Evolutionary conservation across 35 echinoderm and acorn worm genomes (phyloP).

Genomic region (Ophiothrix spiculata): DNA sequence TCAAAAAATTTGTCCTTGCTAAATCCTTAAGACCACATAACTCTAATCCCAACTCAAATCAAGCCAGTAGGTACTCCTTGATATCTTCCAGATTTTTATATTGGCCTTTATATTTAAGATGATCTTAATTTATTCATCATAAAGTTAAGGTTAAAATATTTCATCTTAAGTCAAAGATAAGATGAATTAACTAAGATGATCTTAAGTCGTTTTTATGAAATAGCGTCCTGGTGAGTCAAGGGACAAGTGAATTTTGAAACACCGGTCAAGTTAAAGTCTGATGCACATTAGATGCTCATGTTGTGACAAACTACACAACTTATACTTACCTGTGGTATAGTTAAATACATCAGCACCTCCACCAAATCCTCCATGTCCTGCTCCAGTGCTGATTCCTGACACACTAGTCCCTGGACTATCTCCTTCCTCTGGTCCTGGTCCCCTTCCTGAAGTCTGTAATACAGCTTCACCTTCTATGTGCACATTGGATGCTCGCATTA

Average conservation of each 20-base stretch:
- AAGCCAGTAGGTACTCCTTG: too few species aligned
- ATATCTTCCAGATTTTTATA: too few species aligned
- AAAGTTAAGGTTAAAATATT: too few species aligned
- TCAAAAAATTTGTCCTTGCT: too few species aligned
- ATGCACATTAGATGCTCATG: not conserved
- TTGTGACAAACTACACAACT: slow-evolving; percentile 20
- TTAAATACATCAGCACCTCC: slow-evolving; percentile 65
- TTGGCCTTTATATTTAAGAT: too few species aligned
- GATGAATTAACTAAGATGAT: too few species aligned
- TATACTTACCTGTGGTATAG: slow-evolving; percentile 51
- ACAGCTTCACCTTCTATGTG: slow-evolving; percentile 73
- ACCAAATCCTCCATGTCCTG: slow-evolving; percentile 88
- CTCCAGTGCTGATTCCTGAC: slow-evolving; percentile 62
- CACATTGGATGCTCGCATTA: slow-evolving; percentile 45
- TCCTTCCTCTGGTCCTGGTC: slow-evolving; percentile 52
- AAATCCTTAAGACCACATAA: too few species aligned
- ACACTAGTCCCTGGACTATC: slow-evolving; percentile 29
- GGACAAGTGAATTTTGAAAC: not conserved
- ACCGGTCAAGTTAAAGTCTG: not conserved
- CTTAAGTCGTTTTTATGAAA: too few species aligned
- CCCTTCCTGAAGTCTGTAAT: slow-evolving; percentile 53
- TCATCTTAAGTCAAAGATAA: too few species aligned
- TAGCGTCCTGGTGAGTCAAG: not conserved
- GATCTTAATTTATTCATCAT: too few species aligned
- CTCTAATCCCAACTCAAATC: too few species aligned